phyloP scores from a whole-genome alignment of 2,113 vertebrate genomes.

The Blennius ocellaris region DNA sequence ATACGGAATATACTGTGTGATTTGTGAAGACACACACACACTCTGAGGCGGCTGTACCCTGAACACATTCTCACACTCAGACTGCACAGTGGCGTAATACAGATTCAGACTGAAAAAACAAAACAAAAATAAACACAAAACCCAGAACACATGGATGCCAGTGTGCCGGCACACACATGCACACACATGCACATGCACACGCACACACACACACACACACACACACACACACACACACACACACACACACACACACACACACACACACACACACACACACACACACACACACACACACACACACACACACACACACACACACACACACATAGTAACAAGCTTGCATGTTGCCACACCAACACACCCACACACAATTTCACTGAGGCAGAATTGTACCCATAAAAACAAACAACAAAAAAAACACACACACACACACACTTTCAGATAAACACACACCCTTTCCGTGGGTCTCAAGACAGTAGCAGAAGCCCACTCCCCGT shows the following conservation, averaged over 20 bases:
- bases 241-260: slow-evolving; percentile 53
- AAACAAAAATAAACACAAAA: slow-evolving; percentile 9
- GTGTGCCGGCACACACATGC: too few species aligned
- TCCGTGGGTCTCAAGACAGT: slow-evolving; percentile 53
- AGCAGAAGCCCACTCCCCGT: slow-evolving; percentile 58
- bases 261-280: neutral
- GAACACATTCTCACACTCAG: neutral
- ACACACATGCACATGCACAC: neutral
- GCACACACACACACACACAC: slow-evolving; percentile 2
- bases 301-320: neutral
- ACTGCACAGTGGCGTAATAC: neutral
- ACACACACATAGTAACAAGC: slow-evolving; percentile 21
- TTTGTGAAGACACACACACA: slow-evolving; percentile 10
- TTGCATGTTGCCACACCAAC: slow-evolving; percentile 51
- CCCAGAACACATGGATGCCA: neutral
- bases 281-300: neutral
- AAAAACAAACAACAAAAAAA: slow-evolving; percentile 32
- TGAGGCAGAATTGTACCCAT: slow-evolving; percentile 40
- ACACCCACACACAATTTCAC: slow-evolving; percentile 50
- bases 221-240: slow-evolving; percentile 1
- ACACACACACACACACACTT: slow-evolving; percentile 12
- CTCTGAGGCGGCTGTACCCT: neutral
- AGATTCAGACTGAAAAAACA: too few species aligned
- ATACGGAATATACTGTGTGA: slow-evolving; percentile 31
- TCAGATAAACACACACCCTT: slow-evolving; percentile 14